Percentiles rank a stretch among this genome's conserved stretches.
These are phyloP conservation scores for Andricus curvator DNA, from an alignment of 2,888 invertebrate species.

Conservation along the genomic window DNA sequence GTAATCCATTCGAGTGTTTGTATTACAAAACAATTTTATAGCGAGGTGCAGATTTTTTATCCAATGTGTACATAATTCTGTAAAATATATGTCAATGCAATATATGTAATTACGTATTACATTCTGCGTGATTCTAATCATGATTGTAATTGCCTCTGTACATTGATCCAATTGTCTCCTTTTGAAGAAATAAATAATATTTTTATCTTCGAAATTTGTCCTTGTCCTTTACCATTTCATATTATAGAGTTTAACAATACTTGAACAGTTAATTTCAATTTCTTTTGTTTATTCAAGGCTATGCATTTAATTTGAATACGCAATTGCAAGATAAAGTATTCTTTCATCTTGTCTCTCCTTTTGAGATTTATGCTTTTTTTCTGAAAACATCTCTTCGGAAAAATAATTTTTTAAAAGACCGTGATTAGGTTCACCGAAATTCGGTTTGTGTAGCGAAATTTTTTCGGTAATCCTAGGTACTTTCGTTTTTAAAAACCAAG, in stretches of 20 bases:
- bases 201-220: background rate
- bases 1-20: background rate
- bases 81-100: background rate
- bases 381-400: too few relatives aligned
- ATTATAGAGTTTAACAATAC: background rate
- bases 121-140: background rate
- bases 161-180: background rate
- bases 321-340: too few relatives aligned
- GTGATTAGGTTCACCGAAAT: too few relatives aligned
- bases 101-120: background rate
- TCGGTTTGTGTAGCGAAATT: too few relatives aligned
- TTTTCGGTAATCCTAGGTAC: too few relatives aligned
- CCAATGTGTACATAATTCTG: background rate
- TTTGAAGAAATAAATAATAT: slow-evolving; percentile 7
- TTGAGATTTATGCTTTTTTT: too few relatives aligned
- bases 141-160: background rate
- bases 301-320: too few relatives aligned
- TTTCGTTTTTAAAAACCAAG: too few relatives aligned
- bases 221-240: background rate
- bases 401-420: too few relatives aligned
- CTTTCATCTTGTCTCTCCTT: too few relatives aligned
- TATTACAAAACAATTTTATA: background rate
- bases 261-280: too few relatives aligned
- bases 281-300: too few relatives aligned
- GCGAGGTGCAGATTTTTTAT: background rate